Percentiles rank a stretch among this genome's conserved stretches.
Evolutionary conservation across 2,113 vertebrate species (phyloP).

Genomic region (Athene noctua): DNA sequence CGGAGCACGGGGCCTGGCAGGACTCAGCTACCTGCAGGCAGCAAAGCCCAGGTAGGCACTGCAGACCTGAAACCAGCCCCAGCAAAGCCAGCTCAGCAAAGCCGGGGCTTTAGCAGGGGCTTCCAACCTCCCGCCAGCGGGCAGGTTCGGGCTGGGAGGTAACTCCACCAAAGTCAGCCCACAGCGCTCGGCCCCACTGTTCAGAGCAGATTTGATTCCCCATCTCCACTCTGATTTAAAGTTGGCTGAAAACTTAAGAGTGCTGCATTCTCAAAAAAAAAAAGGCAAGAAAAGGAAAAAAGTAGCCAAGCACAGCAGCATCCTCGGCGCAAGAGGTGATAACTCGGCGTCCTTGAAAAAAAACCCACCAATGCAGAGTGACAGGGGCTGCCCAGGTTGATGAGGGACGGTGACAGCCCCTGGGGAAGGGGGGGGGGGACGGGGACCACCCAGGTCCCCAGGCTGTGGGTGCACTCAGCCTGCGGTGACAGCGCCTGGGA

Average conservation of each 20-base stretch:
- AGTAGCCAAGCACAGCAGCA: not conserved
- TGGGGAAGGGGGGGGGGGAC: not conserved
- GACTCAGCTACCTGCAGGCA: not conserved
- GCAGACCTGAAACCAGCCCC: not conserved
- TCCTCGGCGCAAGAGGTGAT: not conserved
- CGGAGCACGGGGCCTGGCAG: not conserved
- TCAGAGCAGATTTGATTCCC: accelerated
- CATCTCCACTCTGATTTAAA: not conserved
- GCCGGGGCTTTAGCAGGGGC: not conserved
- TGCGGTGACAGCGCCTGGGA: too few relatives aligned
- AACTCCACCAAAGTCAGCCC: not conserved
- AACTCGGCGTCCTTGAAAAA: not conserved
- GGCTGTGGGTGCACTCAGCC: accelerated
- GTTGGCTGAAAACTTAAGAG: not conserved
- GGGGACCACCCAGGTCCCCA: not conserved
- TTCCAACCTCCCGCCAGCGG: accelerated
- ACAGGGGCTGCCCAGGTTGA: accelerated
- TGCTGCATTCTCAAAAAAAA: not conserved
- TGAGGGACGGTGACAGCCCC: accelerated
- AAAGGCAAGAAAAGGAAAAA: not conserved
- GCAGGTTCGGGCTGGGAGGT: not conserved
- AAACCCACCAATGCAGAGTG: accelerated
- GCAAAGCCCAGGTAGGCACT: not conserved
- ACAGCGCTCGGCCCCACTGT: accelerated
- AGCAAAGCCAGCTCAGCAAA: not conserved